Evolutionary conservation across 2,888 invertebrate genomes (phyloP), one percentile per base, ranked within the genome.

Genomic region (Sphaeridia pumilis): DNA sequence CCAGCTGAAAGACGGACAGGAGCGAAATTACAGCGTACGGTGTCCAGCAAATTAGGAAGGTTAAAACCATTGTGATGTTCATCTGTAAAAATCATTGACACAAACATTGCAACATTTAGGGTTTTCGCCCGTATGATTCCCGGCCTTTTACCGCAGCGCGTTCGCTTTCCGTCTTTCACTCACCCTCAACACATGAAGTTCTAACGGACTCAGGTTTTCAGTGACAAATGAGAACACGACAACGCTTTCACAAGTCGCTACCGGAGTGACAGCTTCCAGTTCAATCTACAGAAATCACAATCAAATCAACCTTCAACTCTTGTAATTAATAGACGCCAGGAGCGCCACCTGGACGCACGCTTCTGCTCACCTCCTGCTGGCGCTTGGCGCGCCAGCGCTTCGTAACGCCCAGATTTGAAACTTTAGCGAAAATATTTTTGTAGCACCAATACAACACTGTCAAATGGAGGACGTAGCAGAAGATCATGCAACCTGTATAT

Each of bases 11-110:
- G 12, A 58, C 47, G 10, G 63, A 61, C 2, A 58, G 22, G 47
- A 58, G 24, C 14, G 63, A 63, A 14, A 58, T 48, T 38, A 61
- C 28, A n/a, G 61, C 58, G 46, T 63, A 63, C 1, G 63, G 63
- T 20, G 60, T 55, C 63, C 63, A 63, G 27, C 60, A 56, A 14
- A 54, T 21, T 43, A 56, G 46, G 48, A 57, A 63, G 2, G 58
- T 51, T 7, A 56, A 17, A 2, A 63, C 60, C 59, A 63, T 61
- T 25, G 59, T 24, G 2, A 63, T 48, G 28, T 63, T 63, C 53
- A 63, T 59, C 63, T 63, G 47, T 3, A 50, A 45, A n/a, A n/a
- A n/a, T n/a, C n/a, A n/a, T n/a, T n/a, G n/a, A n/a, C n/a, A n/a
- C n/a, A n/a, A n/a, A n/a, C n/a, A n/a, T n/a, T n/a, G n/a, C n/a